These are phyloP conservation scores for Wasmannia auropunctata DNA, from an alignment of 1,140 invertebrate species.

Conservation along the genomic window DNA sequence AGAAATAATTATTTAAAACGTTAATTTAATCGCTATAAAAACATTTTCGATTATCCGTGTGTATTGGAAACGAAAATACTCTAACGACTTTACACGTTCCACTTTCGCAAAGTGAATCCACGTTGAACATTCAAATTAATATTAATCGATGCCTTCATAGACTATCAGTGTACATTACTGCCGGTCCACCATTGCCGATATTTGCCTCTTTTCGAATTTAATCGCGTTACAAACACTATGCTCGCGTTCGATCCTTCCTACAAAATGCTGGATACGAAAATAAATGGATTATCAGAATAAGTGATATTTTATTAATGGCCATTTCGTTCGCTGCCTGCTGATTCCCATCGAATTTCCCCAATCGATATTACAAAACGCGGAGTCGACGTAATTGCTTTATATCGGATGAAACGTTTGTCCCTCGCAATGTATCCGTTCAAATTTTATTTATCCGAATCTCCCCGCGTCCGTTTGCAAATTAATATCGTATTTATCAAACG, in stretches of 20 bases:
- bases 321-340: slow-evolving; percentile 53
- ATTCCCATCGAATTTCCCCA: slow-evolving; percentile 54
- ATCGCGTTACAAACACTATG: not conserved
- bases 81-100: not conserved
- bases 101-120: not conserved
- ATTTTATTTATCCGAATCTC: not conserved
- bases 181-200: not conserved
- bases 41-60: not conserved
- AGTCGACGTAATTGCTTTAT: not conserved
- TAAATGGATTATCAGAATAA: slow-evolving; percentile 78
- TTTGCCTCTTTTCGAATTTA: not conserved
- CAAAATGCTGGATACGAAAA: slow-evolving; percentile 61
- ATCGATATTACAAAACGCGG: not conserved
- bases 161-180: slow-evolving; percentile 21
- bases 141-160: slow-evolving; percentile 8
- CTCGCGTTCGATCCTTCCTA: not conserved
- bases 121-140: slow-evolving; percentile 34
- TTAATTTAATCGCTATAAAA: too few species aligned
- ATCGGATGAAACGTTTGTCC: not conserved
- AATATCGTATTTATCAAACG: not conserved
- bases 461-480: not conserved
- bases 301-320: slow-evolving; percentile 77
- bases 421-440: not conserved
- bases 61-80: not conserved
- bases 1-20: not conserved